Percentiles rank a stretch among this genome's conserved stretches.
Conservation (phyloP, 30 jellyfish, hydroid and myxozoan species). For the Pelagia noctiluca region DNA sequence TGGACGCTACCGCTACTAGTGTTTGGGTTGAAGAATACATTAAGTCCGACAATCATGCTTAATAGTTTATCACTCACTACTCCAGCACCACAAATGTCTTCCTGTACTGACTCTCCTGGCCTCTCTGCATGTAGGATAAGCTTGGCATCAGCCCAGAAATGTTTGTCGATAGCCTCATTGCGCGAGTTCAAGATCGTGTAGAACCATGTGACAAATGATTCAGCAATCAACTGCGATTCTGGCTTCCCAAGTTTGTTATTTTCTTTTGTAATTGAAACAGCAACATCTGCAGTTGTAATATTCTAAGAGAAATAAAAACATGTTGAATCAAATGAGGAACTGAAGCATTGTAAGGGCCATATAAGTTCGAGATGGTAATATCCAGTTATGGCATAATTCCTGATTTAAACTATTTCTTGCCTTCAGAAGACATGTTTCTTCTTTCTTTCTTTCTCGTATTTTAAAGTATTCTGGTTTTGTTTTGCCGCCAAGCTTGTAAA, state of each 20-base stretch:
- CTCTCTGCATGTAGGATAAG: conserved; percentile 35
- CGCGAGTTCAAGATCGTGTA: conserved; percentile 31
- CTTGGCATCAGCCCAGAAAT: conserved; percentile 67
- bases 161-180: not conserved
- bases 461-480: too few relatives aligned
- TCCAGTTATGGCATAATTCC: not conserved
- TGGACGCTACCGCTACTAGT: conserved; percentile 16
- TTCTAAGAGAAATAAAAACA: not conserved
- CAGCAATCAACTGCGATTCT: conserved; percentile 17
- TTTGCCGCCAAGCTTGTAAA: too few relatives aligned
- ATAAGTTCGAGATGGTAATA: too few relatives aligned
- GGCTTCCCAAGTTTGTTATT: conserved; percentile 6
- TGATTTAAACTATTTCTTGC: not conserved
- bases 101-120: conserved; percentile 33
- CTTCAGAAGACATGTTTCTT: too few relatives aligned
- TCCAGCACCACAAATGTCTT: conserved; percentile 29
- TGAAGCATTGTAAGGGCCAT: too few relatives aligned
- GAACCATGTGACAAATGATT: conserved; percentile 50
- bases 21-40: conserved; percentile 46
- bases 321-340: not conserved
- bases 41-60: not conserved
- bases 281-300: not conserved
- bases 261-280: not conserved
- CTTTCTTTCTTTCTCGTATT: too few relatives aligned
- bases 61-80: conserved; percentile 20